phyloP scores from a whole-genome alignment of 2,888 invertebrate genomes.

The Gnatocerus cornutus region DNA sequence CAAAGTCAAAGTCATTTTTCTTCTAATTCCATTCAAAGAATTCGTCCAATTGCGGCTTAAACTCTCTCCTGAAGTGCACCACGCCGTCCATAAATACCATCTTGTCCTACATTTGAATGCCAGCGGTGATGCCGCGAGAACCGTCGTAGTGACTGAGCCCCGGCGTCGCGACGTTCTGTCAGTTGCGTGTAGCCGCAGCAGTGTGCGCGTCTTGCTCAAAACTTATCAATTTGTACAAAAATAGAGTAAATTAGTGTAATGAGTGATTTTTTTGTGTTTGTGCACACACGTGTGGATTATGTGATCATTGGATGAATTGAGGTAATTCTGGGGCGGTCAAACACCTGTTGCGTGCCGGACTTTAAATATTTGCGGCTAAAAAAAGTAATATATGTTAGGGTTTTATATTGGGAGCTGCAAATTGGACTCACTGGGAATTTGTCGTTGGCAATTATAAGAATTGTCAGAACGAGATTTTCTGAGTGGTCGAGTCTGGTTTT shows the following conservation, averaged over 20 bases:
- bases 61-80: slow-evolving; percentile 8
- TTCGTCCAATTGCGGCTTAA: neutral
- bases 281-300: slow-evolving; percentile 33
- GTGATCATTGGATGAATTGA: slow-evolving; percentile 23
- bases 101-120: slow-evolving; percentile 57
- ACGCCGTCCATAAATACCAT: slow-evolving; percentile 52
- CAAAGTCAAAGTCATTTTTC: too few relatives aligned
- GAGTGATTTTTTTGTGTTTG: slow-evolving; percentile 23
- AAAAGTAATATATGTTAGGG: neutral
- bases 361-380: neutral
- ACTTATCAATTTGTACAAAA: slow-evolving; percentile 10
- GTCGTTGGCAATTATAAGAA: neutral
- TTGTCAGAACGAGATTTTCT: neutral
- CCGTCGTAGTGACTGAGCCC: slow-evolving; percentile 51
- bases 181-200: slow-evolving; percentile 20
- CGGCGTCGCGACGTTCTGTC: slow-evolving; percentile 50
- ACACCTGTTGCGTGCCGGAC: slow-evolving; percentile 6
- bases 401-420: slow-evolving; percentile 11
- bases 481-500: neutral
- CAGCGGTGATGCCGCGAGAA: slow-evolving; percentile 52
- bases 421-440: neutral
- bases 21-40: too few relatives aligned
- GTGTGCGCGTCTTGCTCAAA: slow-evolving; percentile 21
- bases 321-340: slow-evolving; percentile 16
- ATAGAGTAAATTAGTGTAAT: slow-evolving; percentile 20